These are phyloP conservation scores for Drosophila mojavensis DNA, from an alignment of 1,140 invertebrate genomes.

Conservation along the genomic window DNA sequence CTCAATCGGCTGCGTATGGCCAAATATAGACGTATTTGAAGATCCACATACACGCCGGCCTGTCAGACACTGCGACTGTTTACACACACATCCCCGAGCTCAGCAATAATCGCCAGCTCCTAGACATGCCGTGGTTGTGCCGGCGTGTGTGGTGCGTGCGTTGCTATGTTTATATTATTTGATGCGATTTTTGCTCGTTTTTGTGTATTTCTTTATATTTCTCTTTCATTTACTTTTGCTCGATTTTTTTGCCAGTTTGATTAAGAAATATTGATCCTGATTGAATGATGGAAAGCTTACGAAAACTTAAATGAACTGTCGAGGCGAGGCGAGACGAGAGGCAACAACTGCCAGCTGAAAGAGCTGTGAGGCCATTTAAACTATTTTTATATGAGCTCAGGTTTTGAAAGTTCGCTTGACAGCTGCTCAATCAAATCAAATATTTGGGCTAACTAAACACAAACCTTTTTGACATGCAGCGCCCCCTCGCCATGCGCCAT, in stretches of 20 bases:
- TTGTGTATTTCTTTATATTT: constrained; percentile 14
- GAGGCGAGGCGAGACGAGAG: neutral
- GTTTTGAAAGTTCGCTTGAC: constrained; percentile 68
- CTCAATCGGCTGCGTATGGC: neutral
- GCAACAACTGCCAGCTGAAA: neutral
- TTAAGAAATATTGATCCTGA: constrained; percentile 82
- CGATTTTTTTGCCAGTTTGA: constrained; percentile 46
- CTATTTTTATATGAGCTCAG: constrained; percentile 66
- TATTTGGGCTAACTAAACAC: constrained; percentile 79
- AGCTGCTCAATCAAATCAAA: constrained; percentile 80
- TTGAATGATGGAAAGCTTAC: constrained; percentile 80
- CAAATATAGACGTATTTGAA: constrained; percentile 1
- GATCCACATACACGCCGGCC: constrained; percentile 7
- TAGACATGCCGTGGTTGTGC: constrained; percentile 42
- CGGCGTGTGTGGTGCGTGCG: constrained; percentile 30
- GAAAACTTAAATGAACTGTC: constrained; percentile 53
- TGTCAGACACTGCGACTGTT: constrained; percentile 61
- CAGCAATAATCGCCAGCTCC: constrained; percentile 29
- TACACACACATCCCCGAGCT: constrained; percentile 21
- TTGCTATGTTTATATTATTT: constrained; percentile 37
- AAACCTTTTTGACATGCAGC: constrained; percentile 69
- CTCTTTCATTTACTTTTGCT: constrained; percentile 3
- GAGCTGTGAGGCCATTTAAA: constrained; percentile 16
- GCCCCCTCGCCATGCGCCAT: constrained; percentile 25
- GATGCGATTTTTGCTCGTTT: constrained; percentile 32